A percentile compares a stretch with the other conserved stretches of the same genome.
These are phyloP conservation scores for Geodia barretti DNA, from an alignment of 37 sponge, comb jelly and placozoan species.

Conservation along the genomic window DNA sequence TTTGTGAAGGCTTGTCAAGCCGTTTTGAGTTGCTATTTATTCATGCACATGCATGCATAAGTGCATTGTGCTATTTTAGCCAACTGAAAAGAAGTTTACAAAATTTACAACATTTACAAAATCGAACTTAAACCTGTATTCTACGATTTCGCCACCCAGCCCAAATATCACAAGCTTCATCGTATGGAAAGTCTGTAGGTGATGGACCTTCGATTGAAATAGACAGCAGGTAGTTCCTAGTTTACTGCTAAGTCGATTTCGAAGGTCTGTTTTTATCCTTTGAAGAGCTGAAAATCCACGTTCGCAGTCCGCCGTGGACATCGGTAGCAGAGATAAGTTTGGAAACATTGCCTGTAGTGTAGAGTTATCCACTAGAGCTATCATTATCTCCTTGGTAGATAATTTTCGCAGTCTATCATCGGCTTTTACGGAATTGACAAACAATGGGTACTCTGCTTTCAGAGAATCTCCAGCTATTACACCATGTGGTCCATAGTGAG, in stretches of 20 bases:
- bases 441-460: neutral
- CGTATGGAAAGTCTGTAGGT: no score
- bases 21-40: no score
- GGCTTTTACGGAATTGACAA: neutral
- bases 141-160: no score
- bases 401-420: neutral
- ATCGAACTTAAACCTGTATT: no score
- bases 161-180: no score
- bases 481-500: conserved; percentile 19
- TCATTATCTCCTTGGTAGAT: neutral
- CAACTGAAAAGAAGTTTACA: no score
- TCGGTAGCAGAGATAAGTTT: conserved; percentile 16
- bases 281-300: conserved; percentile 22
- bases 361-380: neutral
- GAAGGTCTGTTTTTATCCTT: conserved; percentile 31
- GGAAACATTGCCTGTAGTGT: conserved; percentile 1
- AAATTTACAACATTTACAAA: no score
- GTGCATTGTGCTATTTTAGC: no score
- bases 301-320: conserved; percentile 36
- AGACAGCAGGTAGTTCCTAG: no score
- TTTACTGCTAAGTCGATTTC: conserved; percentile 29
- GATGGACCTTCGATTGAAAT: no score
- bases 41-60: no score
- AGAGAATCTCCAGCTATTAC: neutral
- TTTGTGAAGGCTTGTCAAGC: no score